phyloP scores from a whole-genome alignment of 30 jellyfish, hydroid and myxozoan genomes.

The Hydractinia echinata region DNA sequence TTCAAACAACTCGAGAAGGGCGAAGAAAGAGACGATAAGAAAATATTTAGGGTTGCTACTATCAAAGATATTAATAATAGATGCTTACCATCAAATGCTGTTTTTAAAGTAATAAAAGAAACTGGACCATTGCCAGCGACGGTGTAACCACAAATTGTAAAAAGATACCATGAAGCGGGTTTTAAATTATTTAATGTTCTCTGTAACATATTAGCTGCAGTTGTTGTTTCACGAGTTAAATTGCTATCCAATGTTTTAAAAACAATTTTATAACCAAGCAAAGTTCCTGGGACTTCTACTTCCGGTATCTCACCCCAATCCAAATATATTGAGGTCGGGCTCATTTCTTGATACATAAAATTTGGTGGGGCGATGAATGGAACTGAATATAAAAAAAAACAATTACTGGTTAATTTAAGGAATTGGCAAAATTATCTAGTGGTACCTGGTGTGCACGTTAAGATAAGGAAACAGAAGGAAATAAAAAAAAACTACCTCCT shows the following conservation, averaged over 20 bases:
- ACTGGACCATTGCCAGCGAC: slow-evolving; percentile 19
- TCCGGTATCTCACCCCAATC: not conserved
- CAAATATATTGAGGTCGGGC: not conserved
- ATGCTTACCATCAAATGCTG: slow-evolving; percentile 4
- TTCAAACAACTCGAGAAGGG: not conserved
- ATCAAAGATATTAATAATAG: not conserved
- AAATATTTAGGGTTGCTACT: not conserved
- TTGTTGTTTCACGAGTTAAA: not conserved
- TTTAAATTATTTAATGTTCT: slow-evolving; percentile 1
- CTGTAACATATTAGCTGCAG: not conserved
- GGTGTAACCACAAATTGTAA: not conserved
- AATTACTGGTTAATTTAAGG: not conserved
- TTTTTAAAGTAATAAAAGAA: not conserved
- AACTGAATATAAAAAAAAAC: not conserved
- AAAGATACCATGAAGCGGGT: not conserved
- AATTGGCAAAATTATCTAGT: not conserved
- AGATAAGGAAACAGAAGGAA: not conserved
- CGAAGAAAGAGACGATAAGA: not conserved
- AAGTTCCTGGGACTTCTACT: slow-evolving; percentile 8
- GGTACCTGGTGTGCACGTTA: not conserved
- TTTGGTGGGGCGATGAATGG: slow-evolving; percentile 21
- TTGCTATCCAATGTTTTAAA: not conserved
- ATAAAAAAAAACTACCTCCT: slow-evolving; percentile 46
- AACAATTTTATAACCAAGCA: slow-evolving; percentile 3
- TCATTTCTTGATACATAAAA: not conserved